Percentiles rank a stretch among this genome's conserved stretches.
phyloP scores from a whole-genome alignment of 2,888 invertebrate species.

The Drosophila recens region DNA sequence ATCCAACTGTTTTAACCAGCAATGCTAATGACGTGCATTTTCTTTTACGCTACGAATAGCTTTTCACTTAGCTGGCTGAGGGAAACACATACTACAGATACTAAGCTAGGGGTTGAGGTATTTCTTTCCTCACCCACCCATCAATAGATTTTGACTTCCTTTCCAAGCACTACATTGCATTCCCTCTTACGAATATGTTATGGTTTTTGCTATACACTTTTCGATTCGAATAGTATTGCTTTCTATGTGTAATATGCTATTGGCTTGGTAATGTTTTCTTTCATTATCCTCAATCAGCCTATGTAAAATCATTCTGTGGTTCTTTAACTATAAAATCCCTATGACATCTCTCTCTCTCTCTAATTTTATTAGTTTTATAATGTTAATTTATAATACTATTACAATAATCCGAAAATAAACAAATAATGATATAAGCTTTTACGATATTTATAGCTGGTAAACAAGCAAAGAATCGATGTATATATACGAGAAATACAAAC shows the following conservation, averaged over 20 bases:
- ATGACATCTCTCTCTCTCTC: no score
- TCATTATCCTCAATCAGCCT: neutral
- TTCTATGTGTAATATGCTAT: neutral
- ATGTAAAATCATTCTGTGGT: neutral
- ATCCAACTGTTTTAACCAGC: constrained; percentile 45
- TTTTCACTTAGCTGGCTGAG: constrained; percentile 19
- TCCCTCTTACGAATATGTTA: constrained; percentile 25
- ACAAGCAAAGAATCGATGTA: neutral
- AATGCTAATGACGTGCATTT: constrained; percentile 73
- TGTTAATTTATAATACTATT: no score
- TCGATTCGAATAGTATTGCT: neutral
- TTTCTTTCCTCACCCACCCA: constrained; percentile 10
- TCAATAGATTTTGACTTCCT: constrained; percentile 27
- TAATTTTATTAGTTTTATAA: no score
- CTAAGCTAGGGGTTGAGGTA: constrained; percentile 3
- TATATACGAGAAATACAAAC: constrained; percentile 5
- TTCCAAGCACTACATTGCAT: constrained; percentile 25
- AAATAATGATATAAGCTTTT: neutral
- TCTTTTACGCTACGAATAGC: constrained; percentile 45
- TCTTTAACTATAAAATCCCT: no score
- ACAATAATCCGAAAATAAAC: neutral
- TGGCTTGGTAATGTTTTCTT: neutral
- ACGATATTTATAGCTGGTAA: constrained; percentile 8
- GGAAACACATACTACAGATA: neutral
- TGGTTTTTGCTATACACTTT: constrained; percentile 14